Conservation (phyloP, 1,140 invertebrate genomes). For the Carposina sasakii region DNA sequence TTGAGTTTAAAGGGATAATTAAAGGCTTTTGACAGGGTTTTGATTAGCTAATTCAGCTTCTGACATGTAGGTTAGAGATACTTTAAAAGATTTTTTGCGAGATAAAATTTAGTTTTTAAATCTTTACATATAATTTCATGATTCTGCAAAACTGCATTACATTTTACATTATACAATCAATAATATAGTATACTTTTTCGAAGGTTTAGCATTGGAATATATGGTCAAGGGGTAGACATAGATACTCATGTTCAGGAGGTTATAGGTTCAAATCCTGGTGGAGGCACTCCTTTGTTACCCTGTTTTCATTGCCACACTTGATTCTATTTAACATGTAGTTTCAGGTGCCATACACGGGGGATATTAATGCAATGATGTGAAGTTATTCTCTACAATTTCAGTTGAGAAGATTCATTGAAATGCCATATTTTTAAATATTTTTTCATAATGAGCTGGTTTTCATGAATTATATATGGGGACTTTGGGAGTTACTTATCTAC, state of each 20-base stretch:
- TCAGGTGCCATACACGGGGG: conserved; percentile 63
- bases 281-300: conserved; percentile 16
- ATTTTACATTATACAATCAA: too few species aligned
- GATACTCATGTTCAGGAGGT: conserved; percentile 7
- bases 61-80: too few species aligned
- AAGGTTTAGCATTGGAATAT: too few species aligned
- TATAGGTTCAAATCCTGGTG: conserved; percentile 37
- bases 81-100: too few species aligned
- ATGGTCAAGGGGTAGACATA: too few species aligned
- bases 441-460: not conserved
- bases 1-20: too few species aligned
- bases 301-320: conserved; percentile 66
- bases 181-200: too few species aligned
- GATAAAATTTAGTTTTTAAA: too few species aligned
- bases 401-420: conserved; percentile 40
- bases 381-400: conserved; percentile 33
- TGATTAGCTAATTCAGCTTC: too few species aligned
- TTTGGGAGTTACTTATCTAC: not conserved
- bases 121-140: too few species aligned
- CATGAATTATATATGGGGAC: not conserved
- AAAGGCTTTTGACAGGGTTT: too few species aligned
- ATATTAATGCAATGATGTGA: conserved; percentile 50
- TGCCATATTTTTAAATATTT: conserved; percentile 38
- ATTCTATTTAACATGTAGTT: conserved; percentile 46
- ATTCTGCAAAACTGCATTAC: too few species aligned